phyloP scores from a whole-genome alignment of 2,888 invertebrate species.

The Coleophora flavipennella region DNA sequence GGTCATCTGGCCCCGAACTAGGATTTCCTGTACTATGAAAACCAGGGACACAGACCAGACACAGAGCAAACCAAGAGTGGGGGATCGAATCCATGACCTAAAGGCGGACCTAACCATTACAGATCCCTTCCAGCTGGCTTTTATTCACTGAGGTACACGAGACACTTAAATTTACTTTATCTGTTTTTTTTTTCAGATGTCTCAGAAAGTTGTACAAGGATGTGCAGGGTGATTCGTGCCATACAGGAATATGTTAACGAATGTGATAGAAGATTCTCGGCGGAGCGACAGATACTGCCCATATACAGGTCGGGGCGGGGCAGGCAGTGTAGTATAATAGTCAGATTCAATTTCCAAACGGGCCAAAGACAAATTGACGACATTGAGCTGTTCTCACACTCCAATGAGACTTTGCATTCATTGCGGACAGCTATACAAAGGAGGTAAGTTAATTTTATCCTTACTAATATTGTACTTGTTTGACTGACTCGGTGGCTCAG shows the following conservation, averaged over 20 bases:
- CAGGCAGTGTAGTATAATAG: slow-evolving; percentile 88
- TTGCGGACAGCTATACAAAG: slow-evolving; percentile 84
- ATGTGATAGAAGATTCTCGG: slow-evolving; percentile 90
- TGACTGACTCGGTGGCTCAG: too few relatives aligned
- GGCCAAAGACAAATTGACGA: slow-evolving; percentile 92
- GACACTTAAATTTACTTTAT: too few relatives aligned
- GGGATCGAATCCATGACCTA: too few relatives aligned
- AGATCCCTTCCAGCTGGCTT: too few relatives aligned
- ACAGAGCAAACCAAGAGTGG: too few relatives aligned
- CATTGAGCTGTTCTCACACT: slow-evolving; percentile 92
- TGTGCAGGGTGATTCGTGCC: slow-evolving; percentile 95
- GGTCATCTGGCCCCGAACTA: too few relatives aligned
- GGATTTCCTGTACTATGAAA: too few relatives aligned
- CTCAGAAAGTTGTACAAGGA: slow-evolving; percentile 70
- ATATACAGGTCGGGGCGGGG: slow-evolving; percentile 92
- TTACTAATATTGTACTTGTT: too few relatives aligned
- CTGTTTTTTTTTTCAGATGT: slow-evolving; percentile 45
- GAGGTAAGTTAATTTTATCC: slow-evolving; percentile 43
- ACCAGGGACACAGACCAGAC: too few relatives aligned
- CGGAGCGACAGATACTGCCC: slow-evolving; percentile 91
- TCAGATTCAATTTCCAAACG: slow-evolving; percentile 85
- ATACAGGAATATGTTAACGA: slow-evolving; percentile 96
- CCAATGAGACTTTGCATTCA: slow-evolving; percentile 93
- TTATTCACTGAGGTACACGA: too few relatives aligned
- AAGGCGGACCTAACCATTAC: too few relatives aligned